A percentile compares a stretch with the other conserved stretches of the same genome.
Evolutionary conservation across 2,797 vertebrate species (phyloP).

Genomic region (Enteromius radiatus): DNA sequence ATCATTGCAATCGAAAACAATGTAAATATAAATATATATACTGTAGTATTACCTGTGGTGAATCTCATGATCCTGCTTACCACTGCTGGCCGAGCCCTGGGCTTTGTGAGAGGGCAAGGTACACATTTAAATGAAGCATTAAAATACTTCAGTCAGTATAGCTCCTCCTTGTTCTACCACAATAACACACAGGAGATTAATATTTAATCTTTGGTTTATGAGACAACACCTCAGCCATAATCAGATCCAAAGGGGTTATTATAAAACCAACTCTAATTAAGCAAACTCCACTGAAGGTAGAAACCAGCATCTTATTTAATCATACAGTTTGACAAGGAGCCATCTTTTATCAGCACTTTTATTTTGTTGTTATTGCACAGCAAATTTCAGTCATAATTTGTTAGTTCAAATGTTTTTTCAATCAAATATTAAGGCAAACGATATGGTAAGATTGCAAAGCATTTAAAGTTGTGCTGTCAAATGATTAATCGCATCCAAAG

Average conservation of each 20-base stretch:
- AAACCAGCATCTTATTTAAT: neutral
- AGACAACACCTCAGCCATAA: slow-evolving; percentile 39
- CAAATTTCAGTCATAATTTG: neutral
- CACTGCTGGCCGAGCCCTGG: neutral
- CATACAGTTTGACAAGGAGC: neutral
- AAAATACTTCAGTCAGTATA: slow-evolving; percentile 56
- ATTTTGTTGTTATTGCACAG: slow-evolving; percentile 12
- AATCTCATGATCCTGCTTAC: slow-evolving; percentile 72
- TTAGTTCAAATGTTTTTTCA: neutral
- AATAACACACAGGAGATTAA: slow-evolving; percentile 74
- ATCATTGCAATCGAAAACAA: neutral
- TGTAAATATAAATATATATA: neutral
- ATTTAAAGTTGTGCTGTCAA: neutral
- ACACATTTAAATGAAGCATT: slow-evolving; percentile 68
- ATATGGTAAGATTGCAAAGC: neutral
- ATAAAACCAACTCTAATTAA: slow-evolving; percentile 32
- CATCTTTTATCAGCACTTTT: neutral
- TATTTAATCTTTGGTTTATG: slow-evolving; percentile 76
- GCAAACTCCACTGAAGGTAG: neutral
- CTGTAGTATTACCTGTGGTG: slow-evolving; percentile 73
- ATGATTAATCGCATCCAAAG: too few relatives aligned
- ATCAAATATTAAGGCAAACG: neutral
- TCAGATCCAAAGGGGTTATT: slow-evolving; percentile 16
- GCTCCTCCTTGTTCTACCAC: slow-evolving; percentile 57
- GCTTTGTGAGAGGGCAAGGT: slow-evolving; percentile 74